A percentile compares a stretch with the other conserved stretches of the same genome.
These are phyloP conservation scores for Zonitis immaculata DNA, from an alignment of 2,888 invertebrate genomes.

Conservation along the genomic window DNA sequence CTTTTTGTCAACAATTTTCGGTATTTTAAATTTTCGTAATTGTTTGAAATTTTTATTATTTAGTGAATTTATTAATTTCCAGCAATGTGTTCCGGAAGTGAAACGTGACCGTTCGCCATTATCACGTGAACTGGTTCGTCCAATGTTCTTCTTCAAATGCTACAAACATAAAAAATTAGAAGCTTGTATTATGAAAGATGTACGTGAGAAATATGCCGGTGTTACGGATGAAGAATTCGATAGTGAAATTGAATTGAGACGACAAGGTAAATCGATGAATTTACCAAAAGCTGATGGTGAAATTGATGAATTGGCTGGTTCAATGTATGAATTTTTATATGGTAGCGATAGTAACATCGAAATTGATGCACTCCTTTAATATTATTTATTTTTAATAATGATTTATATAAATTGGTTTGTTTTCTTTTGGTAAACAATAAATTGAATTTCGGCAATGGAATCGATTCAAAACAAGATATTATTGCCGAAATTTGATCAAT, in stretches of 20 bases:
- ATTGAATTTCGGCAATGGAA: conserved; percentile 45
- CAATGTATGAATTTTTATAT: conserved; percentile 61
- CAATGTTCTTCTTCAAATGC: conserved; percentile 70
- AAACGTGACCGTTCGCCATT: conserved; percentile 60
- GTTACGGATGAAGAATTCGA: conserved; percentile 57
- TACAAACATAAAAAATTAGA: conserved; percentile 71
- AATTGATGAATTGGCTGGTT: conserved; percentile 56
- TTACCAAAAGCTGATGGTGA: conserved; percentile 43
- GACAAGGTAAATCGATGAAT: conserved; percentile 53
- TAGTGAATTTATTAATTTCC: conserved; percentile 29
- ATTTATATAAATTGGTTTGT: conserved; percentile 2
- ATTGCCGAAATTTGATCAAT: conserved; percentile 44
- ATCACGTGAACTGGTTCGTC: conserved; percentile 60
- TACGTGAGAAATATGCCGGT: conserved; percentile 58
- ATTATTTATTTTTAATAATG: conserved; percentile 15
- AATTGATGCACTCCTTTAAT: conserved; percentile 49
- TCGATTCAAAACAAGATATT: conserved; percentile 26
- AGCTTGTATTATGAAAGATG: conserved; percentile 68
- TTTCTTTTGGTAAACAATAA: background rate
- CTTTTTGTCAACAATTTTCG: conserved; percentile 66
- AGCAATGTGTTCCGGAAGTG: conserved; percentile 68
- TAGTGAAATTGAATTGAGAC: conserved; percentile 47
- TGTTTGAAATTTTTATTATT: background rate
- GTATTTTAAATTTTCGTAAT: conserved; percentile 47
- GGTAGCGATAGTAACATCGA: conserved; percentile 55